Evolutionary conservation across 2,888 invertebrate genomes (phyloP).

Genomic region (Falcaria lacertinaria): DNA sequence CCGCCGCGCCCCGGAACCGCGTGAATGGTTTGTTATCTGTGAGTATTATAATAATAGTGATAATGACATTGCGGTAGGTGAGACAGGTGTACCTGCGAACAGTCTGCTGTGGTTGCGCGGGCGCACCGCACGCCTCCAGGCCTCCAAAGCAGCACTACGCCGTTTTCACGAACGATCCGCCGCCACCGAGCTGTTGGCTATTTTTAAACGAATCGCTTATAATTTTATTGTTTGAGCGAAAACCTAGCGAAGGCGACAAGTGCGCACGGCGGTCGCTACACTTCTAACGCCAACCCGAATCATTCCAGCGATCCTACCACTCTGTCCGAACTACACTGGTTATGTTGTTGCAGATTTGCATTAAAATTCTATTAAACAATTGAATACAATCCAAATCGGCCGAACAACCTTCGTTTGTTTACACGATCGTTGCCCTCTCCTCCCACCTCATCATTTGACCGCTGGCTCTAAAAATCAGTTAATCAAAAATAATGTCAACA

Average conservation of each 20-base stretch:
- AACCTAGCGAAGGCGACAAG: conserved; percentile 68
- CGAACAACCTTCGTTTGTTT: conserved; percentile 18
- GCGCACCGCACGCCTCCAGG: conserved; percentile 67
- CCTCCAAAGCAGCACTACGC: conserved; percentile 58
- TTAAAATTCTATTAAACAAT: conserved; percentile 20
- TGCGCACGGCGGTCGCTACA: conserved; percentile 60
- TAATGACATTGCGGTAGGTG: conserved; percentile 73
- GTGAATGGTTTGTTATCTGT: conserved; percentile 58
- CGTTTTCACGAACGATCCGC: conserved; percentile 36
- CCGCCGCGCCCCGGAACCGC: conserved; percentile 18
- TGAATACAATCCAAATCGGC: conserved; percentile 28
- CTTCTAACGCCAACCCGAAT: conserved; percentile 60
- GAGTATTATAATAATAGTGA: conserved; percentile 63
- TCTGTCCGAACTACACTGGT: neutral
- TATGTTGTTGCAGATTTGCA: neutral
- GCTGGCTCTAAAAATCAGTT: neutral
- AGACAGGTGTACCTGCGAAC: conserved; percentile 70
- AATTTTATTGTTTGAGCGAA: conserved; percentile 77
- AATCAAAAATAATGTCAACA: conserved; percentile 13
- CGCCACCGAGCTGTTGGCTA: conserved; percentile 50
- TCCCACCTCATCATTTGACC: conserved; percentile 9
- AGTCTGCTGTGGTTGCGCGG: conserved; percentile 53
- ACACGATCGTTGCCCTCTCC: conserved; percentile 8
- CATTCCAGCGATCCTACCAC: conserved; percentile 37
- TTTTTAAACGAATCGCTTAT: conserved; percentile 72